Evolutionary conservation across 2,113 vertebrate genomes (phyloP).

Genomic region (Salminus brasiliensis): DNA sequence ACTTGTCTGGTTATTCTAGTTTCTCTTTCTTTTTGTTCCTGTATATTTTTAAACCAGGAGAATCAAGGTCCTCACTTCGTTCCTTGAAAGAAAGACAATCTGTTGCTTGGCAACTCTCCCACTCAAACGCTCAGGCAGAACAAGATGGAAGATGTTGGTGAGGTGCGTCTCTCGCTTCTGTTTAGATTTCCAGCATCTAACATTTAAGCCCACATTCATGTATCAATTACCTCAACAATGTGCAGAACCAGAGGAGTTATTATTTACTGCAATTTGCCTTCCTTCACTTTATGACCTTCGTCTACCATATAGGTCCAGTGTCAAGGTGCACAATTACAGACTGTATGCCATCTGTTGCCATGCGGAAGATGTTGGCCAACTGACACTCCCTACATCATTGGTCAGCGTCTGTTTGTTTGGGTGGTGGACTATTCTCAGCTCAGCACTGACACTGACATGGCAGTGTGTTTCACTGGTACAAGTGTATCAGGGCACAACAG

Average conservation of each 20-base stretch:
- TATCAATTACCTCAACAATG: background rate
- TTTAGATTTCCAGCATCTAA: background rate
- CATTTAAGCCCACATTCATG: background rate
- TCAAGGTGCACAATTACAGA: background rate
- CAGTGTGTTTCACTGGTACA: no score
- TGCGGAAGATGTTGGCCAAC: no score
- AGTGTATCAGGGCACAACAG: background rate
- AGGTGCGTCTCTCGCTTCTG: background rate
- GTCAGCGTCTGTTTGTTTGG: background rate
- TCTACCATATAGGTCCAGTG: no score
- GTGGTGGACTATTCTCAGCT: background rate
- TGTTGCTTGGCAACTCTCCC: conserved; percentile 81
- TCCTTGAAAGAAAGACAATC: conserved; percentile 79
- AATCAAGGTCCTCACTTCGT: conserved; percentile 75
- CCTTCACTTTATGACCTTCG: background rate
- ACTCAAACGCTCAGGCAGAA: conserved; percentile 66
- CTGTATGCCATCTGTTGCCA: no score
- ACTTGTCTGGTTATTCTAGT: conserved; percentile 64
- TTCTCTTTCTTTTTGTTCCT: conserved; percentile 59
- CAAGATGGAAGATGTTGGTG: conserved; percentile 47
- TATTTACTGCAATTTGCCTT: background rate
- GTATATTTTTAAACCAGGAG: conserved; percentile 78
- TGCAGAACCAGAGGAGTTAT: background rate
- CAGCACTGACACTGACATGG: background rate
- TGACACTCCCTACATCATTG: no score